Evolutionary conservation across 2,113 vertebrate genomes (phyloP).

Genomic region (Antechinus flavipes): DNA sequence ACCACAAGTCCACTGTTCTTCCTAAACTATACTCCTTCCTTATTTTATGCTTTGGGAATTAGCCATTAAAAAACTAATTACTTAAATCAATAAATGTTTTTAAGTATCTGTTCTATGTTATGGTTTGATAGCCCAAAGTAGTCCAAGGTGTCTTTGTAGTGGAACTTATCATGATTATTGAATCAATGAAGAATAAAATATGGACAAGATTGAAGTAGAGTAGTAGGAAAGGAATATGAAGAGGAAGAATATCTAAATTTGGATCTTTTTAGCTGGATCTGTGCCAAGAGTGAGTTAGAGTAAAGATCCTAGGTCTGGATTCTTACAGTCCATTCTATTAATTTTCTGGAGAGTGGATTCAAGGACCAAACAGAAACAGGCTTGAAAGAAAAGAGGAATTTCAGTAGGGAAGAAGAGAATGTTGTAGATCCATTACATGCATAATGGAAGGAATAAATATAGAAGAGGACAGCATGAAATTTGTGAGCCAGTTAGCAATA

Average conservation of each 20-base stretch:
- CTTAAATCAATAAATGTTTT: neutral
- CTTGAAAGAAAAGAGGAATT: neutral
- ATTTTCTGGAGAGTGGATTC: conserved; percentile 30
- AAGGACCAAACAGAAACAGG: neutral
- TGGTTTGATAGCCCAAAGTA: neutral
- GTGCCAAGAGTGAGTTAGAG: neutral
- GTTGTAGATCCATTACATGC: neutral
- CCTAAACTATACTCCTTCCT: neutral
- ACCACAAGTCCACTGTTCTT: neutral
- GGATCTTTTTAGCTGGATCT: neutral
- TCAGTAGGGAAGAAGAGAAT: neutral
- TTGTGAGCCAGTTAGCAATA: conserved; percentile 63
- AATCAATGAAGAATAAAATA: neutral
- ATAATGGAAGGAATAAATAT: neutral
- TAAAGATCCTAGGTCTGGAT: neutral
- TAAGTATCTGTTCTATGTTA: neutral
- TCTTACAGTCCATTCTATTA: neutral
- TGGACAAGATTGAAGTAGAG: neutral
- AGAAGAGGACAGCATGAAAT: conserved; percentile 44
- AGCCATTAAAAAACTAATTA: neutral
- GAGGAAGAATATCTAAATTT: neutral
- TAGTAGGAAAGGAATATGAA: neutral
- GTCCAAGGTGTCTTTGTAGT: neutral
- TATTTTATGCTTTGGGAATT: neutral
- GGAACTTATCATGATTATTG: neutral